Percentiles rank a stretch among this genome's conserved stretches.
Conservation (phyloP, 2,113 vertebrate species). For the Trochalopteron elliotii region DNA sequence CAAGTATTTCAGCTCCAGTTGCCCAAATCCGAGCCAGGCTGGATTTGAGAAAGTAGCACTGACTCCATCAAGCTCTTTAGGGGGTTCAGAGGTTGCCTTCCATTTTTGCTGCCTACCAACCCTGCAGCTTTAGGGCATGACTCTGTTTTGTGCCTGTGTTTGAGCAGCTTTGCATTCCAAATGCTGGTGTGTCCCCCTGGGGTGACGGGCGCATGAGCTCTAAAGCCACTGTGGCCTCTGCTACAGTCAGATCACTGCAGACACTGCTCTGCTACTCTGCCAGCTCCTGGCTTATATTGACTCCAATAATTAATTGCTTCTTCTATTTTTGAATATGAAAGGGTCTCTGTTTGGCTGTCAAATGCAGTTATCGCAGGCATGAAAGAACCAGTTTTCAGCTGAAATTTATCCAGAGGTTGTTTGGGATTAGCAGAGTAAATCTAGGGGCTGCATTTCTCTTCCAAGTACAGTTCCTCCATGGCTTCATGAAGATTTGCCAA, state of each 20-base stretch:
- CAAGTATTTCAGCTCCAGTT: accelerated
- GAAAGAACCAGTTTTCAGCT: constrained; percentile 19
- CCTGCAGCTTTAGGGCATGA: accelerated
- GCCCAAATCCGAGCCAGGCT: neutral
- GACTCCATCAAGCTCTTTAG: neutral
- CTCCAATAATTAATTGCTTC: constrained; percentile 40
- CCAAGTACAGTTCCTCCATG: accelerated
- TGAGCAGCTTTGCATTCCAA: neutral
- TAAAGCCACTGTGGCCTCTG: neutral
- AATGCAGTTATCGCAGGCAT: neutral
- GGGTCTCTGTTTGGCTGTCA: constrained; percentile 32
- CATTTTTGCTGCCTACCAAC: neutral
- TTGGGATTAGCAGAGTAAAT: neutral
- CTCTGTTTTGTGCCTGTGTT: neutral
- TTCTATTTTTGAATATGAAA: constrained; percentile 59
- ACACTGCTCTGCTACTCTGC: neutral
- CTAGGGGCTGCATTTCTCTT: neutral
- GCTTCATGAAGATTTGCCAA: neutral
- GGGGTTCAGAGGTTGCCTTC: neutral
- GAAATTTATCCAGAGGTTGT: constrained; percentile 23
- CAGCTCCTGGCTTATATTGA: neutral
- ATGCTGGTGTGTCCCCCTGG: neutral
- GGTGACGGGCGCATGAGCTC: accelerated
- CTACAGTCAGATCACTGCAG: neutral
- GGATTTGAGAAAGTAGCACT: neutral